Percentiles rank a stretch among this genome's conserved stretches.
These are phyloP conservation scores for Rhagonycha fulva DNA, from an alignment of 2,888 invertebrate genomes.

Conservation along the genomic window DNA sequence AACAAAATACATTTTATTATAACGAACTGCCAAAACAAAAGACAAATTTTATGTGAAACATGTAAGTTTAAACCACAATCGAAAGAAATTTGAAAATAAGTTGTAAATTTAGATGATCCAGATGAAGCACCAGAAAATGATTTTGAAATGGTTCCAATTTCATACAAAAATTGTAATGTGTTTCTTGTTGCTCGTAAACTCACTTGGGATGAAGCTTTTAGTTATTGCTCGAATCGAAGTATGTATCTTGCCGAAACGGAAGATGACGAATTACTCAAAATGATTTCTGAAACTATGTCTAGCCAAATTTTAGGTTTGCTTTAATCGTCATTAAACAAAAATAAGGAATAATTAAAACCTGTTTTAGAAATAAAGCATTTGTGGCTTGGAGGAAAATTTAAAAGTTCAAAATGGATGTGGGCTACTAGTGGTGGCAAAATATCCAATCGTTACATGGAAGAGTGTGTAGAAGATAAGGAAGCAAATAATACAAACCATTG, in stretches of 20 bases:
- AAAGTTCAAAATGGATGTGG: constrained; percentile 1
- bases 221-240: background rate
- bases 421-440: background rate
- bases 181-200: background rate
- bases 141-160: background rate
- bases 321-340: background rate
- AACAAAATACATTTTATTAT: background rate
- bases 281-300: background rate
- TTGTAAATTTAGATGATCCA: background rate
- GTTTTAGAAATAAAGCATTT: constrained; percentile 7
- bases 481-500: background rate
- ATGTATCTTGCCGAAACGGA: background rate
- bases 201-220: background rate
- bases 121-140: background rate
- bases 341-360: background rate
- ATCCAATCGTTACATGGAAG: background rate
- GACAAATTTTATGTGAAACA: constrained; percentile 11
- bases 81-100: background rate
- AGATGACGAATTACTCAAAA: background rate
- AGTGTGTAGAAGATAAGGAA: background rate
- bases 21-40: background rate
- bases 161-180: background rate
- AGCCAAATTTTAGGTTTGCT: background rate
- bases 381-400: constrained; percentile 6
- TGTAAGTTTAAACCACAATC: background rate